Conservation (phyloP, 1,140 invertebrate genomes). For the Drosophila funebris region DNA sequence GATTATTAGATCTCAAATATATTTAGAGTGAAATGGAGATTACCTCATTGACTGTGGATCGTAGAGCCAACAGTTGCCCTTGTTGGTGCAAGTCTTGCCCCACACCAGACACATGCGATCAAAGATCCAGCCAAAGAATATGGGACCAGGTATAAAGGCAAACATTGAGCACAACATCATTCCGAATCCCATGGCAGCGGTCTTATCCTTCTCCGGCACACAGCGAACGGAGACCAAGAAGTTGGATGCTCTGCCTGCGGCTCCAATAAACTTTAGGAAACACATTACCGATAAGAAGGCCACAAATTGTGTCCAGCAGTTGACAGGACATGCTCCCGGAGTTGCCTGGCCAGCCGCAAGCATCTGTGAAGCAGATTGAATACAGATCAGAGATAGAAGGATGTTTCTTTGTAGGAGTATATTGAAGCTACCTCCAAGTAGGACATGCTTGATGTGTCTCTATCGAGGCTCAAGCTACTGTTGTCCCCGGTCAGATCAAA, state of each 20-base stretch:
- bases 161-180: constrained; percentile 88
- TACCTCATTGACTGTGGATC: constrained; percentile 87
- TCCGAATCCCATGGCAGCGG: constrained; percentile 88
- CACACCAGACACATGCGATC: constrained; percentile 89
- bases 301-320: constrained; percentile 88
- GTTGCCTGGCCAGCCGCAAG: constrained; percentile 84
- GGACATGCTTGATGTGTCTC: neutral
- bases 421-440: constrained; percentile 45
- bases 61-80: constrained; percentile 90
- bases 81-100: constrained; percentile 89
- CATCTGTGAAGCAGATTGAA: neutral
- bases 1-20: neutral
- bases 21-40: neutral
- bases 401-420: neutral
- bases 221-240: constrained; percentile 88
- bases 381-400: neutral
- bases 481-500: constrained; percentile 51
- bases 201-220: constrained; percentile 89
- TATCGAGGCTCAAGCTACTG: constrained; percentile 17
- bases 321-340: constrained; percentile 87
- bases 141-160: constrained; percentile 89
- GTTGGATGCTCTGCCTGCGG: constrained; percentile 88
- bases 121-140: constrained; percentile 89
- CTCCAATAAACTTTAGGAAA: constrained; percentile 87
- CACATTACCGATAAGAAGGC: constrained; percentile 88